Conservation (phyloP, 2,888 invertebrate species). For the Cinara cedri region DNA sequence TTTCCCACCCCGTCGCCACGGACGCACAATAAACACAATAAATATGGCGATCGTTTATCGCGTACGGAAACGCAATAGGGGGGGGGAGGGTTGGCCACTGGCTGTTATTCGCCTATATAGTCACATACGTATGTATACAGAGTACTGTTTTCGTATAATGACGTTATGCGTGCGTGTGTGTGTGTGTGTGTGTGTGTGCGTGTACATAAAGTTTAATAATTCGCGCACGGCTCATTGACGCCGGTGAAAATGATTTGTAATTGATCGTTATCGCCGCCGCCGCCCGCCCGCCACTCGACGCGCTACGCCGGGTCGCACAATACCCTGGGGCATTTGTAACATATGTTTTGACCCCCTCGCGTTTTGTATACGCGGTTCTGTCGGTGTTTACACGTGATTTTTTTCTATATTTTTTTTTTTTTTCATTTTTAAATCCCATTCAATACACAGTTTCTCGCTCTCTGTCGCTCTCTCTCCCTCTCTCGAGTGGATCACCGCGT, state of each 20-base stretch:
- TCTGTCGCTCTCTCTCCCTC: no score
- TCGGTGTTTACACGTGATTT: slow-evolving; percentile 51
- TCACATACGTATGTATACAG: neutral
- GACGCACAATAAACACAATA: no score
- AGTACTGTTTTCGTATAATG: neutral
- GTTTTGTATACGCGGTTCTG: neutral
- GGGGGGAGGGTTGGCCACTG: no score
- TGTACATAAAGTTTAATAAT: slow-evolving; percentile 13
- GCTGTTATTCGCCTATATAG: no score
- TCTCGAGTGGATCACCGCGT: slow-evolving; percentile 31
- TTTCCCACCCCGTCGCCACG: no score
- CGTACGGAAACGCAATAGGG: no score
- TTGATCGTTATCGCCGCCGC: slow-evolving; percentile 42
- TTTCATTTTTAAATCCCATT: slow-evolving; percentile 12
- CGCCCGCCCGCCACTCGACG: slow-evolving; percentile 29
- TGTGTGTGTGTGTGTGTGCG: no score
- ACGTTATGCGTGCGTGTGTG: neutral
- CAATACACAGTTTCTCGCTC: slow-evolving; percentile 3
- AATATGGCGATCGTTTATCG: no score
- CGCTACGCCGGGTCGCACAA: slow-evolving; percentile 6
- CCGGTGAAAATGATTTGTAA: slow-evolving; percentile 52
- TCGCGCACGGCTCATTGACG: slow-evolving; percentile 53
- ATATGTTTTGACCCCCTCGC: slow-evolving; percentile 52
- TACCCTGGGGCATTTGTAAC: slow-evolving; percentile 24
- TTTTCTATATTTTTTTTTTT: neutral